Base-by-base conservation (phyloP, 1,140 invertebrate genomes). In the Spodoptera frugiperda region DNA sequence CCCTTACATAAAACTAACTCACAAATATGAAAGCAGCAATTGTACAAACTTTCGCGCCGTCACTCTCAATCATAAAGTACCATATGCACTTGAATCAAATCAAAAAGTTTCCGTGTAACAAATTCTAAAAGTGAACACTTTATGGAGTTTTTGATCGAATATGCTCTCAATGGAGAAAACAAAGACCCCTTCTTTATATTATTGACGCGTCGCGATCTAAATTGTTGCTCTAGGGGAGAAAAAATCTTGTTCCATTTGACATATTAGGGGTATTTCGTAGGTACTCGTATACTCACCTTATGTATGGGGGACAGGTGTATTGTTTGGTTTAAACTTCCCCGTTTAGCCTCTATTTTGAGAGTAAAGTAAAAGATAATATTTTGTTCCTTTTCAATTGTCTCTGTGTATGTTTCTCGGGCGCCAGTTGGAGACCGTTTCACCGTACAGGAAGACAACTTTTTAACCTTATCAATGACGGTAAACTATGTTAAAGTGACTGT, bases 161-260 rank as follows among this genome's bases (percentile, higher is more conserved):
- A 82, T 82, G 82, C 70, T 75, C 76, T 80, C 57, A 82, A 81
- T 78, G 83, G 79, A 82, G 82, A 81, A 80, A 80, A 83, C 83
- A 84, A 84, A 87, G 82, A 88, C 78, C 85, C 86, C 84, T 83
- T 84, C 85, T 89, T 86, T 85, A 82, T 87, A 88, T 87, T 90
- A 84, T 87, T 85, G 85, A 87, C 88, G 85, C 84, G 88, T 88
- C 84, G 84, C 83, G 76, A 84, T 86, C 87, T 84, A 90, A 92
- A 91, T 91, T 91, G 87, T 83, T 82, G 83, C 85, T 85, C 82
- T 77, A 82, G 84, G 78, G 84, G 82, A 79, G 80, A 82, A 63
- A 82, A 83, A 88, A 88, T 89, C 82, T 74, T 80, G 77, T 84
- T 88, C 86, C 85, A 89, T 91, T 89, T 87, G 86, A 89, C 86